phyloP scores from a whole-genome alignment of 1,140 invertebrate species.

The Phenacoccus solenopsis region DNA sequence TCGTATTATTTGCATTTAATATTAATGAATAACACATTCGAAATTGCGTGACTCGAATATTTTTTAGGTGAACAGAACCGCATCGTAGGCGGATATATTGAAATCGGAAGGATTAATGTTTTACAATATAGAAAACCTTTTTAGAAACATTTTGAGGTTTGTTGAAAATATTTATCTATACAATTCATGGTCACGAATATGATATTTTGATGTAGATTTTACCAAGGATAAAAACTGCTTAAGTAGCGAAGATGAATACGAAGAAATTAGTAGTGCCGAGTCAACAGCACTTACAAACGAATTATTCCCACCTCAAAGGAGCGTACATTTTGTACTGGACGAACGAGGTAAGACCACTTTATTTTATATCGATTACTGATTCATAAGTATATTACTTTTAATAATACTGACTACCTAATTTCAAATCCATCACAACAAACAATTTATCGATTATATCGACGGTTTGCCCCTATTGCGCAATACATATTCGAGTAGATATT shows the following conservation, averaged over 20 bases:
- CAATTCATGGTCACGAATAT: no score
- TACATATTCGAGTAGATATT: no score
- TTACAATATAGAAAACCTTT: background rate
- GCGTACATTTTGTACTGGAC: background rate
- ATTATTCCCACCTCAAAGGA: background rate
- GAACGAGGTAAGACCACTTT: constrained; percentile 7
- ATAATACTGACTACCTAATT: no score
- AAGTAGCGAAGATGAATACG: background rate
- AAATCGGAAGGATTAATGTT: background rate
- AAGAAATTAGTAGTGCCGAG: background rate
- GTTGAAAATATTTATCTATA: background rate
- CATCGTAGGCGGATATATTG: no score
- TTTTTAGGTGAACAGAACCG: no score
- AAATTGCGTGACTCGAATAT: background rate
- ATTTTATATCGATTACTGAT: no score
- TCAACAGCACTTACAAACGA: background rate
- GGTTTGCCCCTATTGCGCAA: no score
- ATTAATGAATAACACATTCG: background rate
- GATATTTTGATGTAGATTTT: background rate
- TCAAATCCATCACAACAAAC: no score
- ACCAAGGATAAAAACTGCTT: background rate
- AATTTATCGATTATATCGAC: no score
- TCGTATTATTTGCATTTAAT: background rate
- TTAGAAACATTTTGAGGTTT: background rate
- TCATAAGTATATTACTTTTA: no score